phyloP scores from a whole-genome alignment of 2,797 vertebrate genomes.

The Glyptemys insculpta region DNA sequence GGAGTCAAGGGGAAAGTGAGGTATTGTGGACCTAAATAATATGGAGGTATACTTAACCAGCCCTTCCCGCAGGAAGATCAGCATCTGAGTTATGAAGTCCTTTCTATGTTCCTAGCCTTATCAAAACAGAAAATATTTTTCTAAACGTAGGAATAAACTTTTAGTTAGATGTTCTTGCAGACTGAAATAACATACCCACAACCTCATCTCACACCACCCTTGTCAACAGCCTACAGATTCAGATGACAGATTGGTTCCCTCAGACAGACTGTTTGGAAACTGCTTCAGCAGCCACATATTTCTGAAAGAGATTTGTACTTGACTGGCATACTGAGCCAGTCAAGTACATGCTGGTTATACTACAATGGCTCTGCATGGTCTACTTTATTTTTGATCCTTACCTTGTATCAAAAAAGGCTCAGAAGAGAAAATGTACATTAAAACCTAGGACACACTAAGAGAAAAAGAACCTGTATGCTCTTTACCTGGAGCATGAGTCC shows the following conservation, averaged over 20 bases:
- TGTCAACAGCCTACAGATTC: background rate
- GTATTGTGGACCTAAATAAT: background rate
- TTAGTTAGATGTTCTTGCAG: background rate
- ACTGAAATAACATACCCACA: background rate
- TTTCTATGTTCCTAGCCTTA: background rate
- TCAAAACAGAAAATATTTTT: background rate
- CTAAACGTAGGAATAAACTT: background rate
- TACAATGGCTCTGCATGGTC: background rate
- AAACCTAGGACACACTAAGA: background rate
- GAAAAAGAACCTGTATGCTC: background rate
- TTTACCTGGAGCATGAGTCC: background rate
- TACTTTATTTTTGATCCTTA: background rate
- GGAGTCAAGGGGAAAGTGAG: background rate
- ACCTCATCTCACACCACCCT: background rate
- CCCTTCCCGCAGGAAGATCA: background rate
- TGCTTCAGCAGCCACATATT: background rate
- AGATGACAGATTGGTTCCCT: background rate
- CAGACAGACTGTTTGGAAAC: background rate
- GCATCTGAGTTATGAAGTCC: background rate
- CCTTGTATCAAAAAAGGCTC: background rate
- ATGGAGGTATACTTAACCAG: background rate
- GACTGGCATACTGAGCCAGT: background rate
- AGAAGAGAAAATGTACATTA: background rate
- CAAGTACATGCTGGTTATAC: background rate
- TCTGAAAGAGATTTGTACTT: background rate